A percentile compares a stretch with the other conserved stretches of the same genome.
Evolutionary conservation across 2,888 invertebrate species (phyloP).

Genomic region (Galerucella nymphaeae): DNA sequence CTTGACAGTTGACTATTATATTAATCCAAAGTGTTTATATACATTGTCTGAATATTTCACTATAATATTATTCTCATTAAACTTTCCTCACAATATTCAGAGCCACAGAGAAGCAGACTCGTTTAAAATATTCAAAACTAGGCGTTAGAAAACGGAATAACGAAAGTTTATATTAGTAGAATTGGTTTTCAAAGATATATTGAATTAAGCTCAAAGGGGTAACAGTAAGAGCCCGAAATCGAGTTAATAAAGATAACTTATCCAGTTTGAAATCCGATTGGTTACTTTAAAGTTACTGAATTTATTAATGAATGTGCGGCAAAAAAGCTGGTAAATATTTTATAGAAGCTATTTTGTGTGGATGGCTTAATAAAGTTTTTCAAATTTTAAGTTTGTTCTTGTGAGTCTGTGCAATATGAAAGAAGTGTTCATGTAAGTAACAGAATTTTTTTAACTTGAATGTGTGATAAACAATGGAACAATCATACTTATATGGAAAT

Average conservation of each 20-base stretch:
- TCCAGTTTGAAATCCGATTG: constrained; percentile 5
- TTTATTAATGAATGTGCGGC: neutral
- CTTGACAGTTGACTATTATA: too few relatives aligned
- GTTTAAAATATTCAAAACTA: neutral
- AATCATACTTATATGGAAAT: too few relatives aligned
- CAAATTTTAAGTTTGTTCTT: too few relatives aligned
- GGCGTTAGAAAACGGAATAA: neutral
- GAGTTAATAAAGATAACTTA: constrained; percentile 16
- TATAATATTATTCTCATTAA: neutral
- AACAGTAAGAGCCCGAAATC: too few relatives aligned
- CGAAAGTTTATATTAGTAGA: constrained; percentile 3
- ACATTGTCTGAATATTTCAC: too few relatives aligned
- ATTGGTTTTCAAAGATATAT: constrained; percentile 4
- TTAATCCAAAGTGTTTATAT: too few relatives aligned
- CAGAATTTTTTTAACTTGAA: too few relatives aligned
- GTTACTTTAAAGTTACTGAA: constrained; percentile 5
- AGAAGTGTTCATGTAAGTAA: too few relatives aligned
- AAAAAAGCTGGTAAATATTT: neutral
- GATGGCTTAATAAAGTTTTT: neutral
- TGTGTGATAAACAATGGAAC: too few relatives aligned
- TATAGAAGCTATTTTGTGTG: neutral
- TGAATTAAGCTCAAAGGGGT: constrained; percentile 1
- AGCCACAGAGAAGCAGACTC: neutral
- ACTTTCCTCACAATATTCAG: neutral
- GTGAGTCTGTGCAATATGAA: too few relatives aligned